phyloP scores from a whole-genome alignment of 2,113 vertebrate genomes.

The Xiphorhynchus elegans region DNA sequence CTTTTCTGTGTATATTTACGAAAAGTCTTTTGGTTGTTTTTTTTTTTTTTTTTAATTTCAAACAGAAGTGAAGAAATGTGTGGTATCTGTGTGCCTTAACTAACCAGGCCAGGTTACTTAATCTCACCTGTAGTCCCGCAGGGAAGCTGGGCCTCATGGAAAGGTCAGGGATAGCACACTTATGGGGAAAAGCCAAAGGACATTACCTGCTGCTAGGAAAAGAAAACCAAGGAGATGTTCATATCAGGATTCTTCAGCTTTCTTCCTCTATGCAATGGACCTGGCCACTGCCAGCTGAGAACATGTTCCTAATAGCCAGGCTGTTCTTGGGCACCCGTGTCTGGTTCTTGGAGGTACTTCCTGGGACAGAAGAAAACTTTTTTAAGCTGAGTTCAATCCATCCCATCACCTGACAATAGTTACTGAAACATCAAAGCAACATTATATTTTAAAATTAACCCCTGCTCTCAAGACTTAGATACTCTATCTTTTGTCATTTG shows the following conservation, averaged over 20 bases:
- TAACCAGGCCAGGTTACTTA: not conserved
- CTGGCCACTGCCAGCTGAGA: fast-evolving
- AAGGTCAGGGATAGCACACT: not conserved
- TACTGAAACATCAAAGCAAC: not conserved
- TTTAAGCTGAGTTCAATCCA: not conserved
- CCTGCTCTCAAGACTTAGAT: not conserved
- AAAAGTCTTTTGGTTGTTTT: not conserved
- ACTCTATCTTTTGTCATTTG: not conserved
- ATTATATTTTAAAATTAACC: not conserved
- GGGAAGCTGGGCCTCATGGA: not conserved
- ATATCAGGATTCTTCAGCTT: not conserved
- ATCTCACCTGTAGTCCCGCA: not conserved
- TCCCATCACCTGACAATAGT: not conserved
- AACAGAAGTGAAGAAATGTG: not conserved
- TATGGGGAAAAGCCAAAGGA: not conserved
- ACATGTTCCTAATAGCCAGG: not conserved
- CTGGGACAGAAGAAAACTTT: not conserved
- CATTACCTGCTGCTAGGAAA: not conserved
- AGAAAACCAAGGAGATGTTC: not conserved
- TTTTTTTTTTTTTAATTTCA: not conserved
- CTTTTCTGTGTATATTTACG: not conserved
- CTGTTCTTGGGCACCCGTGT: fast-evolving
- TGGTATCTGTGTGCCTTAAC: not conserved
- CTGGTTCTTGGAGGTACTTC: fast-evolving
- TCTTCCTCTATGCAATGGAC: too few species aligned